Evolutionary conservation across 2,113 vertebrate genomes (phyloP).

Genomic region (Zosterops lateralis): DNA sequence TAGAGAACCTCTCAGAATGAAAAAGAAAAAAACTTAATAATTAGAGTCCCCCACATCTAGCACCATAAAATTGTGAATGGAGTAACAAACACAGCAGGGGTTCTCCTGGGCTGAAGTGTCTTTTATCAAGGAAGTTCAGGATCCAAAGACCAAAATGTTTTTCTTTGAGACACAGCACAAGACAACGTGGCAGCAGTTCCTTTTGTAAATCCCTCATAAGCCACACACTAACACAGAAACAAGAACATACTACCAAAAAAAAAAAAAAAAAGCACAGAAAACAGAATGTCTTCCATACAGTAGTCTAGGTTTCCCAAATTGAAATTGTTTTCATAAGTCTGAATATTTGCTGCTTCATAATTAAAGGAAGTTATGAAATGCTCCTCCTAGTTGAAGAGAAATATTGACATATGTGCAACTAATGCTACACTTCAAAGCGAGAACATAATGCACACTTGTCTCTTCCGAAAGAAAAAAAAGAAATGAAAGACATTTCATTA

Average conservation of each 20-base stretch:
- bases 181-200: background rate
- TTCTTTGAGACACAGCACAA: background rate
- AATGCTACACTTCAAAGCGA: constrained; percentile 5
- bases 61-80: background rate
- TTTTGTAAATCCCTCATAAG: background rate
- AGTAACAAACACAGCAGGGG: background rate
- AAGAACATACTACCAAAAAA: background rate
- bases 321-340: background rate
- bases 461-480: background rate
- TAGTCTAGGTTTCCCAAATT: background rate
- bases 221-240: background rate
- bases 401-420: background rate
- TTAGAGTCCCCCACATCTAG: background rate
- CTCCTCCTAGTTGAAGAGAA: background rate
- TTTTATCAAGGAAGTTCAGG: background rate
- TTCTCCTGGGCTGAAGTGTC: background rate
- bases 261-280: background rate
- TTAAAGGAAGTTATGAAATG: background rate
- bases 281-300: background rate
- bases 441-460: background rate
- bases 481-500: background rate
- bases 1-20: background rate
- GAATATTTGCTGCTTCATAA: background rate
- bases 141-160: background rate
- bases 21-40: background rate